Percentiles rank a stretch among this genome's conserved stretches.
phyloP scores from a whole-genome alignment of 2,797 vertebrate species.

The Steatocranus sp. region DNA sequence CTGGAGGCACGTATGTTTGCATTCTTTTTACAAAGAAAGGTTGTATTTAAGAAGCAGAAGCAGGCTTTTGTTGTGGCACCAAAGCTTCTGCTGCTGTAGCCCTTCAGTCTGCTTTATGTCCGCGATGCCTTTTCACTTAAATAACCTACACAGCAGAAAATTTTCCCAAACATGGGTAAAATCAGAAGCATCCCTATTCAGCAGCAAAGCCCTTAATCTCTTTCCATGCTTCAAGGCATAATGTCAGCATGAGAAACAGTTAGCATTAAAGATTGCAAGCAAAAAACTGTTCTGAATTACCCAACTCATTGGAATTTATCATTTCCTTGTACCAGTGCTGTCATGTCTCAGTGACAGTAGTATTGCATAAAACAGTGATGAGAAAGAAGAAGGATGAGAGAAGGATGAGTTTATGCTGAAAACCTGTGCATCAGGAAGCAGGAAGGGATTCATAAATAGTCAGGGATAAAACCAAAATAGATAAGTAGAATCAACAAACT shows the following conservation, averaged over 20 bases:
- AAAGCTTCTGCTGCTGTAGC: neutral
- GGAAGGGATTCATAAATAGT: neutral
- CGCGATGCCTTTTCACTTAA: conserved; percentile 30
- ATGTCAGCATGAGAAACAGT: conserved; percentile 5
- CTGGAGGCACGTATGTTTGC: conserved; percentile 41
- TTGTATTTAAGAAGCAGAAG: conserved; percentile 29
- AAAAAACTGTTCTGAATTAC: neutral
- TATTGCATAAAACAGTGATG: neutral
- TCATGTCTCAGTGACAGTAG: accelerated
- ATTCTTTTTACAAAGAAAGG: conserved; percentile 8
- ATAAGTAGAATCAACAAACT: neutral
- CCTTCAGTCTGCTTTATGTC: conserved; percentile 32
- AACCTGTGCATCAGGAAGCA: neutral
- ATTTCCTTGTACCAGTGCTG: neutral
- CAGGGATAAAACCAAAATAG: accelerated
- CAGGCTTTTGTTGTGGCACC: conserved; percentile 28
- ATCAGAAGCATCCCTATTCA: conserved; percentile 51
- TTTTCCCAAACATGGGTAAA: conserved; percentile 36
- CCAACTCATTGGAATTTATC: neutral
- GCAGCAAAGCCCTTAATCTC: conserved; percentile 21
- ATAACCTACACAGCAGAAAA: conserved; percentile 46
- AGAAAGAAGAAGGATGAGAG: neutral
- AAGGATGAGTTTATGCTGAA: neutral
- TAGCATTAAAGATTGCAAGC: neutral
- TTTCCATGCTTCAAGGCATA: neutral